Evolutionary conservation across 2,113 vertebrate species (phyloP), one percentile per base, ranked within the genome.

Genomic region (Ciconia maguari): DNA sequence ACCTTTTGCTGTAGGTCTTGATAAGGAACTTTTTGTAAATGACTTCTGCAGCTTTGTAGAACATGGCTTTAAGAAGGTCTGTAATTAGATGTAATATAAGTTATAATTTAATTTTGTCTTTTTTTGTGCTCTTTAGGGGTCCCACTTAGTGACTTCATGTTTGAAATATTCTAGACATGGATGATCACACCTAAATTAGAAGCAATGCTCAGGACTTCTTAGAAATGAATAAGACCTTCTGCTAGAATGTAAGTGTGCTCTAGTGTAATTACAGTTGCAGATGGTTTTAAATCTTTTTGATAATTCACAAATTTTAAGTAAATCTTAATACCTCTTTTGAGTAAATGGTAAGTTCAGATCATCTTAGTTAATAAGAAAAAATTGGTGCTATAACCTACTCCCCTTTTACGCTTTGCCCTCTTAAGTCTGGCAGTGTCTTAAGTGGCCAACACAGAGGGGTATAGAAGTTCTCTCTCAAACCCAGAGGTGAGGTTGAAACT

Each of bases 401-500:
- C 95, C 98, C 96, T 95, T 96, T 96, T 88, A 85, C 92, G 97
- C 97, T 98, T 98, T 98, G 98, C 98, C 97, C 98, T 98, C 98
- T 98, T 98, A 98, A 98, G 97, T 97, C 98, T 95, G 46, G 1
- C 30, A 5, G 96, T 98, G 98, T 98, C 97, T 98, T 98, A 97
- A 97, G 97, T 98, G 98, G 97, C 98, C 96, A 98, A 98, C 49
- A 98, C 96, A 89, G 98, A 97, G 98, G 98, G 98, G 98, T 96
- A 98, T 65, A 98, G 61, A 46, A 98, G 61, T 34, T 96, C 98
- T 99, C 98, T 97, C 36, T 93, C 41, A 97, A 98, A 98, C 93
- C 96, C 98, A 98, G 97, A 97, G 97, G 49, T 91, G 91, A 98
- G 90, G 82, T 26, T 80, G 29, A 78, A 77, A 88, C 97, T 96